Percentiles rank a stretch among this genome's conserved stretches.
Evolutionary conservation across 2,113 vertebrate genomes (phyloP).

Genomic region (Thryonomys swinderianus): DNA sequence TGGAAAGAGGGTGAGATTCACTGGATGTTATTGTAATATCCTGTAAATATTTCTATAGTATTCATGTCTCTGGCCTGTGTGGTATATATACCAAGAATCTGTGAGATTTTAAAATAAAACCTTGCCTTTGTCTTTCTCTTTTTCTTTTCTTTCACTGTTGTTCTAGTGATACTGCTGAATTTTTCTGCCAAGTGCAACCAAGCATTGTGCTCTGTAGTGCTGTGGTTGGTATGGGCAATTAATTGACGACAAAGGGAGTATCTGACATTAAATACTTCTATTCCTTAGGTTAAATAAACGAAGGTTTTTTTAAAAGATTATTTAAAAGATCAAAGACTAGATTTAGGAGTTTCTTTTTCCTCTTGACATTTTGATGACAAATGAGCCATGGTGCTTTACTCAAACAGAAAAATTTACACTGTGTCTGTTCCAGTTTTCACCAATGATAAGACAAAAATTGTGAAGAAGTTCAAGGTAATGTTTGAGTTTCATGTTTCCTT

Average conservation of each 20-base stretch:
- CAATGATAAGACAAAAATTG: conserved; percentile 60
- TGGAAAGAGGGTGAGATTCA: not conserved
- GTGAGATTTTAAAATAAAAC: not conserved
- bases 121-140: conserved; percentile 24
- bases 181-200: not conserved
- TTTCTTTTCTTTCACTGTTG: not conserved
- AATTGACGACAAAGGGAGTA: not conserved
- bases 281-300: conserved; percentile 21
- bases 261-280: not conserved
- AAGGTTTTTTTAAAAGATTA: conserved; percentile 22
- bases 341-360: not conserved
- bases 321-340: conserved; percentile 36
- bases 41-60: not conserved
- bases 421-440: conserved; percentile 46
- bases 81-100: not conserved
- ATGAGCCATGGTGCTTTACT: conserved; percentile 54
- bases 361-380: conserved; percentile 46
- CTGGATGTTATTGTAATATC: not conserved
- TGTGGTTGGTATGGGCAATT: not conserved
- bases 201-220: not conserved
- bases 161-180: not conserved
- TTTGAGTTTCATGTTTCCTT: conserved; percentile 72
- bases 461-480: conserved; percentile 78
- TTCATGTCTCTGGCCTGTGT: not conserved
- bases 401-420: conserved; percentile 32